A percentile compares a stretch with the other conserved stretches of the same genome.
Conservation (phyloP, 2,797 vertebrate genomes). For the Parotocinclus haroldoi region DNA sequence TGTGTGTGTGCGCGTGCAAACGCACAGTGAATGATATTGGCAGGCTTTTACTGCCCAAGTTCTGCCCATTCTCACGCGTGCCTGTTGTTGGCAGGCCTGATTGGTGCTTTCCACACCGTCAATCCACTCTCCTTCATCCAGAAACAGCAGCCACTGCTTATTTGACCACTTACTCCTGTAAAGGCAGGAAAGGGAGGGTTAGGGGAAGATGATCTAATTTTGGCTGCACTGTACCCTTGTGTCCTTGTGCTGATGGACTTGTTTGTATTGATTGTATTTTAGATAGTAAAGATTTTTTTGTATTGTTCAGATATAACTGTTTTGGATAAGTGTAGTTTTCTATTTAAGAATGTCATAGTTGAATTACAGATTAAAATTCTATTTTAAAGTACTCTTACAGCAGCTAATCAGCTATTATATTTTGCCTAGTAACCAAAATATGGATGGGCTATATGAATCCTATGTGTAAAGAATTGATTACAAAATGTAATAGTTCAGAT, state of each 20-base stretch:
- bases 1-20: background rate
- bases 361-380: no score
- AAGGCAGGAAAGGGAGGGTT: no score
- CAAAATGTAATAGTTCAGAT: no score
- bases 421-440: no score
- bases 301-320: no score
- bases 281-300: no score
- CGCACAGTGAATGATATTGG: background rate
- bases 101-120: constrained; percentile 1
- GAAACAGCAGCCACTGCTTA: constrained; percentile 6
- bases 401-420: no score
- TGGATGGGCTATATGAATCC: no score
- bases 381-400: no score
- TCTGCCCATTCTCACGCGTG: constrained; percentile 33
- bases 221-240: background rate
- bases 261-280: background rate
- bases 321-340: no score
- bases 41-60: constrained; percentile 36
- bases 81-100: background rate
- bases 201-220: background rate
- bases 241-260: constrained; percentile 5
- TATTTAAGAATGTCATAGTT: no score
- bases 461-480: no score
- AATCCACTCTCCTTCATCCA: constrained; percentile 8
- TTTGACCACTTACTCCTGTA: constrained; percentile 1